Percentiles rank a stretch among this genome's conserved stretches.
phyloP scores from a whole-genome alignment of 1,140 invertebrate species.

The Nasonia longicornis region DNA sequence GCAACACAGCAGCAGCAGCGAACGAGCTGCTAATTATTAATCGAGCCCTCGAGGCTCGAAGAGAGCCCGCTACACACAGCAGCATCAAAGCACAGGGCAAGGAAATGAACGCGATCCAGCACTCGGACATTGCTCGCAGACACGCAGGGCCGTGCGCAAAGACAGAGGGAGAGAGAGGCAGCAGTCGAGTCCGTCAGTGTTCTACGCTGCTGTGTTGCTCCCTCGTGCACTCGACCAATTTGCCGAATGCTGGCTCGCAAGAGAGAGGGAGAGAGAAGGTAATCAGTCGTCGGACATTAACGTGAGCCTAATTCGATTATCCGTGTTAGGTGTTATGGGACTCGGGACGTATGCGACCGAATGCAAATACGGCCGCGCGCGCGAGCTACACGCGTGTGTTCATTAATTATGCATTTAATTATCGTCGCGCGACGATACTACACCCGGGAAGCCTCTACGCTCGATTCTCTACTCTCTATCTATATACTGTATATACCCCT shows the following conservation, averaged over 20 bases:
- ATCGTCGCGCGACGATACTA: slow-evolving; percentile 31
- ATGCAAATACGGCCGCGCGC: slow-evolving; percentile 34
- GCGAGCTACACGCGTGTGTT: neutral
- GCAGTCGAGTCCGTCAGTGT: neutral
- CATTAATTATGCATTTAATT: slow-evolving; percentile 48
- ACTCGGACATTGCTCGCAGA: neutral
- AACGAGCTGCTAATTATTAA: neutral
- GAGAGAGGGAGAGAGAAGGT: neutral
- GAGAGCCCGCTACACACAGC: neutral
- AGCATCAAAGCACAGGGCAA: neutral
- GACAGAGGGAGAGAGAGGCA: neutral
- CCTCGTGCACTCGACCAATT: slow-evolving; percentile 27
- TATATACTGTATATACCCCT: neutral
- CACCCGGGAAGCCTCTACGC: neutral
- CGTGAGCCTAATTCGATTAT: slow-evolving; percentile 45
- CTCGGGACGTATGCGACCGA: slow-evolving; percentile 26
- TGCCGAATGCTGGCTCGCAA: slow-evolving; percentile 21
- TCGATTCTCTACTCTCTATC: neutral
- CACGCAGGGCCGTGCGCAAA: neutral
- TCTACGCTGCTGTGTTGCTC: neutral
- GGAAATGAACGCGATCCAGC: neutral
- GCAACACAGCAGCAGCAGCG: neutral
- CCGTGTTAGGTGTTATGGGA: slow-evolving; percentile 42
- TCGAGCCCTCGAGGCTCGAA: neutral
- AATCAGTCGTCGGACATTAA: slow-evolving; percentile 44